Conservation (phyloP, 2,888 invertebrate genomes). For the Meliscaeva auricollis region DNA sequence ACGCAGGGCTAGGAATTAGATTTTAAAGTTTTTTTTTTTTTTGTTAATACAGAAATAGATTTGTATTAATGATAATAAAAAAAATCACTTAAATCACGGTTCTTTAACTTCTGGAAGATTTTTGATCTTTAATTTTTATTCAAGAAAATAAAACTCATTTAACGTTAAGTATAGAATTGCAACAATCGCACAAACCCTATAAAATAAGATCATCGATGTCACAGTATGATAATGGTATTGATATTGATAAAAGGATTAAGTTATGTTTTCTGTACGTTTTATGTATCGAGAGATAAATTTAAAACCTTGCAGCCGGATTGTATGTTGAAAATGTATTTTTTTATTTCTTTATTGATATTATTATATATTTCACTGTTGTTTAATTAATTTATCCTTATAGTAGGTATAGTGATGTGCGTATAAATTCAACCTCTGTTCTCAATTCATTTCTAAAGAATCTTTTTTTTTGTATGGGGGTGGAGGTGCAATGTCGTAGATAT, state of each 20-base stretch:
- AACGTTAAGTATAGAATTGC: slow-evolving; percentile 50
- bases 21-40: slow-evolving; percentile 15
- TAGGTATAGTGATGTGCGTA: slow-evolving; percentile 56
- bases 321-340: slow-evolving; percentile 22
- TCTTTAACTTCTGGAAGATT: slow-evolving; percentile 26
- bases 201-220: slow-evolving; percentile 50
- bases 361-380: slow-evolving; percentile 46
- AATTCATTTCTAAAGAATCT: slow-evolving; percentile 64
- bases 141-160: slow-evolving; percentile 25
- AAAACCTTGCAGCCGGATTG: slow-evolving; percentile 51
- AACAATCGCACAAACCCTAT: slow-evolving; percentile 52
- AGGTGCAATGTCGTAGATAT: slow-evolving; percentile 45
- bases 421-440: slow-evolving; percentile 68
- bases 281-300: slow-evolving; percentile 39
- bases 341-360: neutral
- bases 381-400: slow-evolving; percentile 73
- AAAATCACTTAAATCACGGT: slow-evolving; percentile 35
- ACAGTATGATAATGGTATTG: slow-evolving; percentile 65
- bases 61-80: slow-evolving; percentile 23
- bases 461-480: slow-evolving; percentile 55
- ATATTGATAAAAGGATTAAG: slow-evolving; percentile 68
- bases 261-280: slow-evolving; percentile 19
- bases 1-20: slow-evolving; percentile 51
- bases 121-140: slow-evolving; percentile 17
- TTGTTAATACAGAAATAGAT: slow-evolving; percentile 45